A percentile compares a stretch with the other conserved stretches of the same genome.
Evolutionary conservation across 2,888 invertebrate species (phyloP).

Genomic region (Agrochola circellaris): DNA sequence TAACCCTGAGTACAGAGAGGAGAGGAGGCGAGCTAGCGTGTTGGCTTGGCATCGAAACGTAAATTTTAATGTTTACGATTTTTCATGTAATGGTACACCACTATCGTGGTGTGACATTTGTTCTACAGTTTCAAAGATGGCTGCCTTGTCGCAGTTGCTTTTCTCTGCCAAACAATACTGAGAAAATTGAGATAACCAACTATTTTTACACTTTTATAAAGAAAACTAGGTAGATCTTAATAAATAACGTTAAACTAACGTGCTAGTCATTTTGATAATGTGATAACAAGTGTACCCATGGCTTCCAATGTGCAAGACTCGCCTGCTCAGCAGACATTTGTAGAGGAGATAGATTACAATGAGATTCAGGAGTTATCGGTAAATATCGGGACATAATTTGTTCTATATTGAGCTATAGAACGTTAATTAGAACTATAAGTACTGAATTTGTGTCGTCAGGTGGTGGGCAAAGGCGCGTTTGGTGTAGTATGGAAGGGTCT

Average conservation of each 20-base stretch:
- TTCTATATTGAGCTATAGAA: slow-evolving; percentile 23
- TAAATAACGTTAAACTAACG: slow-evolving; percentile 73
- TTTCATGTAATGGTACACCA: slow-evolving; percentile 48
- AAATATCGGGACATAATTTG: slow-evolving; percentile 72
- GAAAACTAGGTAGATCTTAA: slow-evolving; percentile 71
- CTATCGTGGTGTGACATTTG: slow-evolving; percentile 73
- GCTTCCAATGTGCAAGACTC: slow-evolving; percentile 89
- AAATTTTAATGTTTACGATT: slow-evolving; percentile 38
- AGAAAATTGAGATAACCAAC: slow-evolving; percentile 84
- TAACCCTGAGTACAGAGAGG: too few species aligned
- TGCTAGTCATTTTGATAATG: slow-evolving; percentile 88
- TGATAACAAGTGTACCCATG: slow-evolving; percentile 89
- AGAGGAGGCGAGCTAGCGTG: too few species aligned
- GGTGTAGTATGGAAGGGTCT: slow-evolving; percentile 97
- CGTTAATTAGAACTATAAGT: slow-evolving; percentile 43
- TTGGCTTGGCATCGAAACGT: slow-evolving; percentile 12
- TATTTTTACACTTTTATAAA: slow-evolving; percentile 79
- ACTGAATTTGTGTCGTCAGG: slow-evolving; percentile 87
- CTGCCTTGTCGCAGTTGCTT: slow-evolving; percentile 90
- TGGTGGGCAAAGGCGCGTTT: slow-evolving; percentile 98
- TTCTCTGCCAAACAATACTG: slow-evolving; percentile 89
- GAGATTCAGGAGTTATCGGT: slow-evolving; percentile 94
- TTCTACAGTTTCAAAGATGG: slow-evolving; percentile 88
- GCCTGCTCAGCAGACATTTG: slow-evolving; percentile 91
- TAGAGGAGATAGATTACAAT: slow-evolving; percentile 94